Base-by-base conservation (phyloP, 2,113 vertebrate genomes). In the Mesitornis unicolor region DNA sequence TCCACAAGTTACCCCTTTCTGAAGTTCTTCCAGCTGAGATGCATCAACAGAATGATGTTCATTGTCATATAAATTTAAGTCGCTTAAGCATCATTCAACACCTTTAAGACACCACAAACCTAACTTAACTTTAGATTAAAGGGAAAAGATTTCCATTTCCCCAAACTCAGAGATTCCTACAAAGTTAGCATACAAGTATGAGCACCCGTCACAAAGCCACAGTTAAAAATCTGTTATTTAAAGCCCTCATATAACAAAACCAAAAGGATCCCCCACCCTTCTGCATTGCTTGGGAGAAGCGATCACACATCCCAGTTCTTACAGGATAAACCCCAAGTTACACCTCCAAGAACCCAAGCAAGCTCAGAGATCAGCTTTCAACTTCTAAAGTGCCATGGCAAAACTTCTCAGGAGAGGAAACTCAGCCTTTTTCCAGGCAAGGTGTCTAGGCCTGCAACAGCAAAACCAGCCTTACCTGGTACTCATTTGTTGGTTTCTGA, bases 241-340 rank as follows among this genome's bases (percentile, higher is more conserved):
- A 70, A 80, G 4, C 29, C 10, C 45, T 16, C 20, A 26, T 18
- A 12, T 3, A 80, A 71, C 33, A 64, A 31, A 70, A 28, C 5
- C 7, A 21, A 50, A 71, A 22, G 29, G n/a, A 4, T 1, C 2
- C 3, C 10, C 8, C 2, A 10, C 4, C 15, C 7, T n/a, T 47
- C 29, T 22, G 2, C 2, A 36, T 15, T 38, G 53, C 16, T 33
- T 38, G 40, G 22, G n/a, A 81, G 40, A 84, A 65, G 57, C 1
- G 9, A 33, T 11, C 40, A 36, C 45, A 29, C 7, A 29, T 29
- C 36, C 53, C 57, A 79, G 3, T 29, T 59, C n/a, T 35, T 38
- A 31, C 10, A 35, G 16, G n/a, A 70, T 2, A 59, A 89, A 24
- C 28, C 22, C 42, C 31, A 57, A 47, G 35, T 0, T 50, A 22